Percentiles rank a stretch among this genome's conserved stretches.
phyloP scores from a whole-genome alignment of 2,797 vertebrate species.

The Leucoraja ocellata region DNA sequence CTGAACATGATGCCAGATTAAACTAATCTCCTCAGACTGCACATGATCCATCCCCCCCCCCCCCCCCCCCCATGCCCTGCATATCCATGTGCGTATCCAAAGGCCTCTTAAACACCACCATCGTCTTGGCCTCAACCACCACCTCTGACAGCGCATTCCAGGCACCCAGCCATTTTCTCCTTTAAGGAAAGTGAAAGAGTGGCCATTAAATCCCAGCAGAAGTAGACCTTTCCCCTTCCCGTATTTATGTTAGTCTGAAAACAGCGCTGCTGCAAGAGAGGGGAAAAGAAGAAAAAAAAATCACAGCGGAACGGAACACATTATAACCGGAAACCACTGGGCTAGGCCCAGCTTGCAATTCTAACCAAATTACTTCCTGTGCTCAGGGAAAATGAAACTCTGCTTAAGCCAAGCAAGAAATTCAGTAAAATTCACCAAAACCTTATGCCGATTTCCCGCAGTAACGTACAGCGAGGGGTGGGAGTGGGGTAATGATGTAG shows the following conservation, averaged over 20 bases:
- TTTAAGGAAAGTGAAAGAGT: background rate
- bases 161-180: background rate
- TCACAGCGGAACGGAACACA: slow-evolving; percentile 22
- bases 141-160: too few relatives aligned
- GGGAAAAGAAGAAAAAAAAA: background rate
- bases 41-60: too few relatives aligned
- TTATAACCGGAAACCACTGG: slow-evolving; percentile 75
- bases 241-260: background rate
- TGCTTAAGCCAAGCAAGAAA: slow-evolving; percentile 57
- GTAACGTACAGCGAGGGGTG: background rate
- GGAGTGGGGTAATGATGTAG: background rate
- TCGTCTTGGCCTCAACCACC: too few relatives aligned
- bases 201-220: background rate
- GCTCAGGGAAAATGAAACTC: slow-evolving; percentile 40
- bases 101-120: too few relatives aligned
- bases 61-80: too few relatives aligned
- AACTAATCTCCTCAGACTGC: too few relatives aligned
- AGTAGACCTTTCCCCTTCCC: background rate
- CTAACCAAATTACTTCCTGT: slow-evolving; percentile 77
- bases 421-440: background rate
- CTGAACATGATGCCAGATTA: too few relatives aligned
- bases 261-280: background rate
- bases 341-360: slow-evolving; percentile 69
- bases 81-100: too few relatives aligned
- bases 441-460: background rate